These are phyloP conservation scores for Eudasyphora cyanicolor DNA, from an alignment of 2,888 invertebrate species.

Conservation along the genomic window DNA sequence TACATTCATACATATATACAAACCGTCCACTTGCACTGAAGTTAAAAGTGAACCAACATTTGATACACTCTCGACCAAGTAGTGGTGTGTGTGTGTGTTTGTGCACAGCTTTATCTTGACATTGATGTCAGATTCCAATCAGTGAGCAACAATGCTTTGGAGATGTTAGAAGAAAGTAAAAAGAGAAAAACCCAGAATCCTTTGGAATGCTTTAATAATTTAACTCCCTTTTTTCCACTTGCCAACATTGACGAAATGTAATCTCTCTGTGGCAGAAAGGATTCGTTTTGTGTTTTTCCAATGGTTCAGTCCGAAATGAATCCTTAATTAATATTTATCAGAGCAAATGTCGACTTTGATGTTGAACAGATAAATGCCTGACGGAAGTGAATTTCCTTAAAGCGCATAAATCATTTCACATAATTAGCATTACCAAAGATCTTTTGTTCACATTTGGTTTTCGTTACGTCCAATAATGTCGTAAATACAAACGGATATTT, in stretches of 20 bases:
- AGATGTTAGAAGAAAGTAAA: not conserved
- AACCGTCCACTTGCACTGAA: not conserved
- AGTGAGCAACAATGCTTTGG: not conserved
- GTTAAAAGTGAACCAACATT: not conserved
- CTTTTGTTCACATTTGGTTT: not conserved
- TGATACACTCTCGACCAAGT: no score
- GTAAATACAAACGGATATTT: no score
- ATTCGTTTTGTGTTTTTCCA: constrained; percentile 28
- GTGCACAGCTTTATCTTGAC: not conserved
- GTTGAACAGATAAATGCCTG: constrained; percentile 6
- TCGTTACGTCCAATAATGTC: not conserved
- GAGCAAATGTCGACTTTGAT: constrained; percentile 25
- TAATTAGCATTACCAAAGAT: constrained; percentile 4
- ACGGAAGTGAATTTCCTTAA: not conserved
- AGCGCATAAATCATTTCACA: not conserved
- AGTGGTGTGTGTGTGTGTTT: not conserved
- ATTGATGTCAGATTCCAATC: constrained; percentile 1
- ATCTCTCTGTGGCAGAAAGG: not conserved
- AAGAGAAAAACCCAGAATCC: not conserved
- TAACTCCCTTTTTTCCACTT: not conserved
- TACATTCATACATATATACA: constrained; percentile 5
- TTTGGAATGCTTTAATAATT: constrained; percentile 15
- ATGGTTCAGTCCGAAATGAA: constrained; percentile 5
- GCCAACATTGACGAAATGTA: not conserved
- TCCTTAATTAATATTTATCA: constrained; percentile 36